Evolutionary conservation across 1,140 invertebrate species (phyloP).

Genomic region (Fopius arisanus): DNA sequence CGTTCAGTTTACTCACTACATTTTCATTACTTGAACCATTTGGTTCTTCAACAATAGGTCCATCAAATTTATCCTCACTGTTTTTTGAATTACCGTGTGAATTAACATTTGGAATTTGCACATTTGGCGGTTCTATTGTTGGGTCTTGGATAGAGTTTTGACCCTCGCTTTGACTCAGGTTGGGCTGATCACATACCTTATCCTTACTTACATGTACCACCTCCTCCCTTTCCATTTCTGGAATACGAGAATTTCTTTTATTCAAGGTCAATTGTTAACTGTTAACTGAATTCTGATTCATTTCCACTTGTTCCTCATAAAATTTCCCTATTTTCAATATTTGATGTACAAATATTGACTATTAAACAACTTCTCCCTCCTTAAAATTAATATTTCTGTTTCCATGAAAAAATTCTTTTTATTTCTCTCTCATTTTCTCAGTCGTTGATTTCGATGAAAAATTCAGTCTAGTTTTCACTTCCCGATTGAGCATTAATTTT

Average conservation of each 20-base stretch:
- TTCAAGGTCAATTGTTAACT: too few species aligned
- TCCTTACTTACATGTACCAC: too few species aligned
- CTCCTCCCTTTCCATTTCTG: too few species aligned
- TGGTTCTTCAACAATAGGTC: not conserved
- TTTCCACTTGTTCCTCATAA: not conserved
- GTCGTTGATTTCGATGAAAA: slow-evolving; percentile 13
- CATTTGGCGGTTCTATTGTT: not conserved
- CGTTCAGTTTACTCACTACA: not conserved
- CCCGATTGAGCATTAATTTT: slow-evolving; percentile 26
- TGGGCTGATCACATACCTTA: too few species aligned
- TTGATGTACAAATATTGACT: not conserved
- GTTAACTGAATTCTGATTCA: not conserved
- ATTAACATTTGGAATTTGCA: not conserved
- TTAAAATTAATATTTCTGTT: slow-evolving; percentile 32
- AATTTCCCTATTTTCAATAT: not conserved
- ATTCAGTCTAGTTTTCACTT: slow-evolving; percentile 19
- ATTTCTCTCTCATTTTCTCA: slow-evolving; percentile 20
- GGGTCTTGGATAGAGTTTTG: too few species aligned
- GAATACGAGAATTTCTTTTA: too few species aligned
- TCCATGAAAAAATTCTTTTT: slow-evolving; percentile 33
- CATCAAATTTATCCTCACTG: not conserved
- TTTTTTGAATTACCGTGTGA: not conserved
- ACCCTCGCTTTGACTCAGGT: too few species aligned
- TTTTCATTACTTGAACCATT: not conserved
- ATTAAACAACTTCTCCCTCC: slow-evolving; percentile 35